phyloP scores from a whole-genome alignment of 2,113 vertebrate species.

The Datnioides undecimradiatus region DNA sequence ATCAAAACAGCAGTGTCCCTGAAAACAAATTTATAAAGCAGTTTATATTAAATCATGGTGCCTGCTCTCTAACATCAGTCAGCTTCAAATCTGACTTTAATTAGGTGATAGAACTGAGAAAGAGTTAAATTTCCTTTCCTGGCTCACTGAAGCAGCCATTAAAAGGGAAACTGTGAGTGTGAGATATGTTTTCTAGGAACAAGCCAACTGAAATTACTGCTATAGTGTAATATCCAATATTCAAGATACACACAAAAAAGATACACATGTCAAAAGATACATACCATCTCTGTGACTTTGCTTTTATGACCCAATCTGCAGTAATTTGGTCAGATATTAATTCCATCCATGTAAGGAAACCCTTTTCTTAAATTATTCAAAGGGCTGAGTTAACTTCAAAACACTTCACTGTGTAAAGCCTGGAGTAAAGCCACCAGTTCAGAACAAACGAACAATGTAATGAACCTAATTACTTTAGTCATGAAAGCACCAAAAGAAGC shows the following conservation, averaged over 20 bases:
- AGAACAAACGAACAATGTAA: slow-evolving; percentile 34
- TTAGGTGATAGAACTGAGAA: slow-evolving; percentile 31
- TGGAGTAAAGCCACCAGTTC: slow-evolving; percentile 42
- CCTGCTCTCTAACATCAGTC: slow-evolving; percentile 26
- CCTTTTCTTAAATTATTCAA: slow-evolving; percentile 61
- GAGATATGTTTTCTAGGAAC: slow-evolving; percentile 25
- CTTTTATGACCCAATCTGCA: slow-evolving; percentile 29
- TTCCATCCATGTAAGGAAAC: slow-evolving; percentile 16
- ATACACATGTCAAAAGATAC: slow-evolving; percentile 1
- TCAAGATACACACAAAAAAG: background rate
- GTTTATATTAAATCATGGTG: slow-evolving; percentile 50
- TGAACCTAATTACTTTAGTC: slow-evolving; percentile 54
- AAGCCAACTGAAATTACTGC: background rate
- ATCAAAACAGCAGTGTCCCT: slow-evolving; percentile 51
- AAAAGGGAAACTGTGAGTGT: slow-evolving; percentile 15
- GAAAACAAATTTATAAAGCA: slow-evolving; percentile 50
- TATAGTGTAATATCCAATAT: background rate
- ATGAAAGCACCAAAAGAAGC: slow-evolving; percentile 27
- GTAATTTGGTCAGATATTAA: slow-evolving; percentile 39
- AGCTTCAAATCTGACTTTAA: slow-evolving; percentile 55
- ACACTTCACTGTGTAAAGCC: slow-evolving; percentile 36
- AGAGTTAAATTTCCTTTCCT: slow-evolving; percentile 33
- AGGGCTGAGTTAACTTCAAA: slow-evolving; percentile 49
- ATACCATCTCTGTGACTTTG: slow-evolving; percentile 2
- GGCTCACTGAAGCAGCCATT: slow-evolving; percentile 10